These are phyloP conservation scores for Cynocephalus volans DNA, from an alignment of 2,113 vertebrate genomes.

Conservation along the genomic window DNA sequence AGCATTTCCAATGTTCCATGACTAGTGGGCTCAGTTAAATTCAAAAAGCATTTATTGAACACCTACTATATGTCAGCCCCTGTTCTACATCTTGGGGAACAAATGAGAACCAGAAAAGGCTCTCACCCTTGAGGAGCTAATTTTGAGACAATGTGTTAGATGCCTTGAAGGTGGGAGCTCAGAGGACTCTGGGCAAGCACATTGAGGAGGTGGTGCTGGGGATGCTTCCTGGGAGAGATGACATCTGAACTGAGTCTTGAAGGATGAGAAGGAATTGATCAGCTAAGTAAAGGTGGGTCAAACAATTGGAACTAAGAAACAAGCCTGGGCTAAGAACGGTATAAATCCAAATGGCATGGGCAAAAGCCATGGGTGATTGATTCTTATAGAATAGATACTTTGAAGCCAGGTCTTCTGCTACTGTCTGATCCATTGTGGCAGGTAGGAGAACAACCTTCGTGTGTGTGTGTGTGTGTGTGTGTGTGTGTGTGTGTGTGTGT, in stretches of 20 bases:
- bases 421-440: not conserved
- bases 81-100: not conserved
- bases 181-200: not conserved
- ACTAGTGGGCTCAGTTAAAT: not conserved
- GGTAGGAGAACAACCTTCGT: not conserved
- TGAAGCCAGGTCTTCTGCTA: not conserved
- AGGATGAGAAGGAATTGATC: not conserved
- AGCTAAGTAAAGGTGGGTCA: not conserved
- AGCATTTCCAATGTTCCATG: not conserved
- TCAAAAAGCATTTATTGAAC: not conserved
- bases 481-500: rapidly evolving
- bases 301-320: not conserved
- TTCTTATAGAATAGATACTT: too few species aligned
- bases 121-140: not conserved
- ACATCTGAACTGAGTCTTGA: not conserved
- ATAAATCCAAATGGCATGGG: not conserved
- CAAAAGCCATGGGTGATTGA: not conserved
- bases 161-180: too few species aligned
- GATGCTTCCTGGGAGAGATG: not conserved
- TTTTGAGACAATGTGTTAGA: not conserved
- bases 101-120: not conserved
- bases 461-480: not conserved
- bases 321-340: not conserved
- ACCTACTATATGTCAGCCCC: not conserved
- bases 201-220: not conserved